Percentiles rank a stretch among this genome's conserved stretches.
phyloP scores from a whole-genome alignment of 2,113 vertebrate genomes.

The Pagrus major region DNA sequence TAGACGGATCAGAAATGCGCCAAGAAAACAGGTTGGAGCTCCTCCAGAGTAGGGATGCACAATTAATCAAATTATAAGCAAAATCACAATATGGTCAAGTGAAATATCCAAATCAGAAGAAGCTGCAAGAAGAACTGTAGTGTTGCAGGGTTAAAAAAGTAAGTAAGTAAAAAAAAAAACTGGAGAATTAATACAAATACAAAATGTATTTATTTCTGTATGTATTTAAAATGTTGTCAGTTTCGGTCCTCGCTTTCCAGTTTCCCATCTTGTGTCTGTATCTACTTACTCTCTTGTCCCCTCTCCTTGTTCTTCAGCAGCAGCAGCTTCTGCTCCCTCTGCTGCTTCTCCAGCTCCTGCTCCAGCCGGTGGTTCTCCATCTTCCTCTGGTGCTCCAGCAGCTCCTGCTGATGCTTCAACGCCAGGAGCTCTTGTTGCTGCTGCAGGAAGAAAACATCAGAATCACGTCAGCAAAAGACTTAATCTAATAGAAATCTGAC shows the following conservation, averaged over 20 bases:
- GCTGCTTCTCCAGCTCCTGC: constrained; percentile 97
- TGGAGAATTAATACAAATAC: too few species aligned
- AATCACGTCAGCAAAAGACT: background rate
- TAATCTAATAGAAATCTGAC: background rate
- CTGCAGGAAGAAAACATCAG: constrained; percentile 76
- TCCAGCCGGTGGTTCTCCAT: constrained; percentile 96
- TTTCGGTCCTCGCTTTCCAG: too few species aligned
- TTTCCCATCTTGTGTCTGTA: background rate
- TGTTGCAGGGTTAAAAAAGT: too few species aligned
- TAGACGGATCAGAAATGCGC: background rate
- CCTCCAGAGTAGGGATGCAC: too few species aligned
- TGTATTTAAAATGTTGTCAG: too few species aligned
- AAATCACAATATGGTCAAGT: too few species aligned
- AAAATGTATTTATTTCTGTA: too few species aligned
- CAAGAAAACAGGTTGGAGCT: background rate
- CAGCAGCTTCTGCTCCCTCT: constrained; percentile 95
- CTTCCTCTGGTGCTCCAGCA: constrained; percentile 97
- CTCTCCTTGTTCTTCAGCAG: constrained; percentile 98
- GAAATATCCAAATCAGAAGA: too few species aligned
- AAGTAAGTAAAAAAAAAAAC: too few species aligned
- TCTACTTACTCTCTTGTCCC: constrained; percentile 93
- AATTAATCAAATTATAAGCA: too few species aligned
- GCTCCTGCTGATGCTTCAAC: constrained; percentile 97
- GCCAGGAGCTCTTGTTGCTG: constrained; percentile 98
- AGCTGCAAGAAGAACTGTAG: too few species aligned